Evolutionary conservation across 1,140 invertebrate species (phyloP), one percentile per base, ranked within the genome.

Genomic region (Hermetia illucens): DNA sequence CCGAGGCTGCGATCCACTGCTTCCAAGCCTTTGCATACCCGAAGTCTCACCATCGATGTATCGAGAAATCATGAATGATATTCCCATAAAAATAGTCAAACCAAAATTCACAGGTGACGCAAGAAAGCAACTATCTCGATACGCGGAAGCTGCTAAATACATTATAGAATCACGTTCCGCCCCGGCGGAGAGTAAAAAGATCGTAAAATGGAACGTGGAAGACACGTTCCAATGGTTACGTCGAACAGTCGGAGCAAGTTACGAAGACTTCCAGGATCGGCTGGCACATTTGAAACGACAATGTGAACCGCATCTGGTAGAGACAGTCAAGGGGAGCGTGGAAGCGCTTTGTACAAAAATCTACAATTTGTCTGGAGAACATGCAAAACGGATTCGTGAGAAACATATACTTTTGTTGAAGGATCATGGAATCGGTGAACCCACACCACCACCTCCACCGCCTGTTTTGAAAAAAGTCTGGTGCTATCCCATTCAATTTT

Each of bases 161-260:
- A 90, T 95, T 67, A 93, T 97, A 43, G 91, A 94, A 58, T 89
- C 86, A 2, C 74, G 86, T 45, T 86, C 85, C 58, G 83, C 87
- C 1, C 81, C 87, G n/a, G 74, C 88, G 1, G 90, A 95, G 55
- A 92, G 89, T 53, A 70, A 93, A 42, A 97, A 96, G 66, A 83
- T 95, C 5, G 91, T 98, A 0, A 96, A 96, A 61, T 97, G 92
- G 92, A 94, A 96, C 69, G 91, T 89, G 1, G 92, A 96, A 55
- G 92, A 96, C 49, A 95, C 90, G 2, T 95, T 97, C 63, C 82
- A 86, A 44, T 97, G 92, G 92, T 58, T 98, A 19, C 71, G 91
- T 53, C 75, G 82, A 55, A 94, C 89, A 10, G 79, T 91, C n/a
- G 91, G 89, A 33, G 89, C 90, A 17, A 90, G 88, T 2, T 96